A percentile compares a stretch with the other conserved stretches of the same genome.
phyloP scores from a whole-genome alignment of 2,888 invertebrate genomes.

The Amphipyra tragopoginis region DNA sequence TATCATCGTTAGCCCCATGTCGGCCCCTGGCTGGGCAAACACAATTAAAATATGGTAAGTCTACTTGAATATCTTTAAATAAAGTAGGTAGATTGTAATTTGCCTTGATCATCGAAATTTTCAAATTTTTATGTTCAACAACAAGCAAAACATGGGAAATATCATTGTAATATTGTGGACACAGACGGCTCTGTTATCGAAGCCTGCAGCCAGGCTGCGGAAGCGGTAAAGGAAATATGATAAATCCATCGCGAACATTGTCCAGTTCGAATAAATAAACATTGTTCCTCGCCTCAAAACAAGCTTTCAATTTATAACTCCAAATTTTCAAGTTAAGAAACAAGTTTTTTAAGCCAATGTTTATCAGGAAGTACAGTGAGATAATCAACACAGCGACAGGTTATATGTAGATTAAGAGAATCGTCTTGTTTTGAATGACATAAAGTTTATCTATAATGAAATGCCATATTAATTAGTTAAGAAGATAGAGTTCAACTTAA shows the following conservation, averaged over 20 bases:
- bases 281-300: constrained; percentile 37
- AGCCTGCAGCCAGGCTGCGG: constrained; percentile 74
- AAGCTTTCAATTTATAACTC: constrained; percentile 26
- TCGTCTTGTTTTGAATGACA: constrained; percentile 11
- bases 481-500: constrained; percentile 14
- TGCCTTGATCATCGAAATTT: not conserved
- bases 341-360: constrained; percentile 3
- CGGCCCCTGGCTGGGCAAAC: too few relatives aligned
- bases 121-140: constrained; percentile 1
- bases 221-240: constrained; percentile 84
- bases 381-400: not conserved
- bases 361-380: not conserved
- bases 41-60: too few relatives aligned
- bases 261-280: constrained; percentile 67
- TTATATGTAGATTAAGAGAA: constrained; percentile 2
- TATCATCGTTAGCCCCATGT: too few relatives aligned
- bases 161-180: constrained; percentile 59
- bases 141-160: constrained; percentile 33
- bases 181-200: constrained; percentile 74
- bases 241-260: constrained; percentile 80
- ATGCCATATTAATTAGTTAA: constrained; percentile 12
- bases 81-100: not conserved
- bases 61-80: too few relatives aligned
- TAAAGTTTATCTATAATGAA: constrained; percentile 18
- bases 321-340: constrained; percentile 7